These are phyloP conservation scores for Yponomeuta sedellus DNA, from an alignment of 2,888 invertebrate genomes.

Conservation along the genomic window DNA sequence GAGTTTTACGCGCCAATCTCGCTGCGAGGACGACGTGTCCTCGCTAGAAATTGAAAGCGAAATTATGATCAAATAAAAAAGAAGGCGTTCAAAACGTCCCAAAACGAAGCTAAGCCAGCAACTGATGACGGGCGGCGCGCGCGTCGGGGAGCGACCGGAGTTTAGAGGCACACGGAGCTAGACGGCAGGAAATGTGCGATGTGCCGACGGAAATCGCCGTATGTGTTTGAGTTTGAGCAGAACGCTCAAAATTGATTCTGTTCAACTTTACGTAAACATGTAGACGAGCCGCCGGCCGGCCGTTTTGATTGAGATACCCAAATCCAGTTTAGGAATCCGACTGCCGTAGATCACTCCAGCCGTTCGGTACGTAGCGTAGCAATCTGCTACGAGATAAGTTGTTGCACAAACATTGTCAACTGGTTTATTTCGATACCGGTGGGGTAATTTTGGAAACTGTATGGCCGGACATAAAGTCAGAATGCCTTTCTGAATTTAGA, in stretches of 20 bases:
- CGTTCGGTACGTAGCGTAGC: not conserved
- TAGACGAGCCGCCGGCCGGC: constrained; percentile 21
- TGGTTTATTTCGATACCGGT: not conserved
- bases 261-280: constrained; percentile 46
- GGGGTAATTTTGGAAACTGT: too few species aligned
- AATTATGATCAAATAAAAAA: constrained; percentile 67
- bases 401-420: not conserved
- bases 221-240: constrained; percentile 57
- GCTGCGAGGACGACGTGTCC: constrained; percentile 38
- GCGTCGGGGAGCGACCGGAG: constrained; percentile 2
- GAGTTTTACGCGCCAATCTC: constrained; percentile 71
- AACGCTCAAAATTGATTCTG: constrained; percentile 47
- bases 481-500: not conserved
- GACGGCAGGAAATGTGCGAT: constrained; percentile 51
- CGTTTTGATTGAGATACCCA: constrained; percentile 15
- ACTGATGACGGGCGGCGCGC: constrained; percentile 17
- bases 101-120: constrained; percentile 25
- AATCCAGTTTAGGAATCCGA: constrained; percentile 5
- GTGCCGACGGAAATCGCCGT: constrained; percentile 50
- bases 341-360: not conserved
- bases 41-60: constrained; percentile 67
- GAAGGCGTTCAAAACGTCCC: constrained; percentile 32
- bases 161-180: constrained; percentile 13
- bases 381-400: constrained; percentile 6
- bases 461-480: too few species aligned